phyloP scores from a whole-genome alignment of 2,797 vertebrate genomes.

The Sebastes trivittatus region DNA sequence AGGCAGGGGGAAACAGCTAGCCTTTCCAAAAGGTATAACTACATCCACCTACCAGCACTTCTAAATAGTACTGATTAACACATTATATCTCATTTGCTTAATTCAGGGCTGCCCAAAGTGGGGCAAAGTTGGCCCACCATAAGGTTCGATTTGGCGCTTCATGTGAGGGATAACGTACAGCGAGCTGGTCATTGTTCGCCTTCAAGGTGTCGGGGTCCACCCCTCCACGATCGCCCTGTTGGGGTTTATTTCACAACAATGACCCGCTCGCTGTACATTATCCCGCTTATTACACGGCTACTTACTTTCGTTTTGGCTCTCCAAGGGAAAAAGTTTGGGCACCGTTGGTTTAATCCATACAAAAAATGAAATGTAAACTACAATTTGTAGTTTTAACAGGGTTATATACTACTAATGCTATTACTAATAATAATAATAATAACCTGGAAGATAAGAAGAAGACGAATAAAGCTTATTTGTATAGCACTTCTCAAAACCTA shows the following conservation, averaged over 20 bases:
- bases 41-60: background rate
- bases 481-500: background rate
- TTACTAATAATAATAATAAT: background rate
- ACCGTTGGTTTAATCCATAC: background rate
- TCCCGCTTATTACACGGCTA: too few relatives aligned
- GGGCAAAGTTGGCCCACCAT: background rate
- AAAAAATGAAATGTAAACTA: background rate
- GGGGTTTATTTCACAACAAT: too few relatives aligned
- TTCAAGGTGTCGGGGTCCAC: fast-evolving
- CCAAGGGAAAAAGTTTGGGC: too few relatives aligned
- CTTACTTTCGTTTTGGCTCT: too few relatives aligned
- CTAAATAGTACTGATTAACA: background rate
- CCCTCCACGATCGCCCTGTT: too few relatives aligned
- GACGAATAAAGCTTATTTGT: background rate
- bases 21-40: background rate
- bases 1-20: background rate
- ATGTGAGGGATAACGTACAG: too few relatives aligned
- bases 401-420: background rate
- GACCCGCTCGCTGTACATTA: too few relatives aligned
- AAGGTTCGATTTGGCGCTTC: background rate
- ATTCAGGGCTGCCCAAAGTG: background rate
- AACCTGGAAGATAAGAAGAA: too few relatives aligned
- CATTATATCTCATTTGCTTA: background rate
- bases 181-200: too few relatives aligned
- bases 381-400: background rate